A percentile compares a stretch with the other conserved stretches of the same genome.
Evolutionary conservation across 2,797 vertebrate genomes (phyloP).

Genomic region (Monodelphis domestica): DNA sequence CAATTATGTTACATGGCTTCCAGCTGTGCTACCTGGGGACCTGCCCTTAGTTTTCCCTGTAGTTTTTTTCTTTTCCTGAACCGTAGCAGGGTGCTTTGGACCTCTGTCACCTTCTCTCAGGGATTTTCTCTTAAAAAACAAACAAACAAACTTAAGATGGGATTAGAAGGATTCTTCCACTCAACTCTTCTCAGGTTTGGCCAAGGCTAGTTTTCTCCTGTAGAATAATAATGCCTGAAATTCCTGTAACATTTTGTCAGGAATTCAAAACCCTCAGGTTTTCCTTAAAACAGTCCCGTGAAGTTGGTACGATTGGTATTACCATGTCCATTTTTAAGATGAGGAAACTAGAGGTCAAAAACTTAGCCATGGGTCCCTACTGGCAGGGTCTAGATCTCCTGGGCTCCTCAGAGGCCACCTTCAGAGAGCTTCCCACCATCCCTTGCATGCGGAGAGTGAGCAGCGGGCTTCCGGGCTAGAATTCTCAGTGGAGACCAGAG

Average conservation of each 20-base stretch:
- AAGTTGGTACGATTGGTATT: not conserved
- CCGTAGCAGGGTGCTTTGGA: not conserved
- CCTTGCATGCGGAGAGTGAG: not conserved
- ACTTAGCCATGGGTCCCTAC: not conserved
- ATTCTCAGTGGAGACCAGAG: not conserved
- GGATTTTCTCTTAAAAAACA: not conserved
- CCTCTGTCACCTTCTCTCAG: not conserved
- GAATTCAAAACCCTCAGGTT: not conserved
- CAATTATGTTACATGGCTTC: not conserved
- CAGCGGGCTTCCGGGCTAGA: not conserved
- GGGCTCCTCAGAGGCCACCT: not conserved
- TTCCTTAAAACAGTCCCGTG: not conserved
- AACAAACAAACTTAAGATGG: not conserved
- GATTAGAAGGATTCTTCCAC: not conserved
- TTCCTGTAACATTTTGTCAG: not conserved
- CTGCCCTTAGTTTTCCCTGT: not conserved
- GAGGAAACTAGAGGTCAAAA: not conserved
- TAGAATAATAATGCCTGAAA: not conserved
- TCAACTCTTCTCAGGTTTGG: not conserved
- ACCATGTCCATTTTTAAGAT: not conserved
- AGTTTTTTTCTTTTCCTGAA: not conserved
- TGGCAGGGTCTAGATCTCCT: not conserved
- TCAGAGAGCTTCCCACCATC: not conserved
- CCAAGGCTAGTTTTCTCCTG: not conserved
- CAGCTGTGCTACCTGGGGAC: not conserved